Evolutionary conservation across 2,113 vertebrate species (phyloP).

Genomic region (Petrocephalus microphthalmus): DNA sequence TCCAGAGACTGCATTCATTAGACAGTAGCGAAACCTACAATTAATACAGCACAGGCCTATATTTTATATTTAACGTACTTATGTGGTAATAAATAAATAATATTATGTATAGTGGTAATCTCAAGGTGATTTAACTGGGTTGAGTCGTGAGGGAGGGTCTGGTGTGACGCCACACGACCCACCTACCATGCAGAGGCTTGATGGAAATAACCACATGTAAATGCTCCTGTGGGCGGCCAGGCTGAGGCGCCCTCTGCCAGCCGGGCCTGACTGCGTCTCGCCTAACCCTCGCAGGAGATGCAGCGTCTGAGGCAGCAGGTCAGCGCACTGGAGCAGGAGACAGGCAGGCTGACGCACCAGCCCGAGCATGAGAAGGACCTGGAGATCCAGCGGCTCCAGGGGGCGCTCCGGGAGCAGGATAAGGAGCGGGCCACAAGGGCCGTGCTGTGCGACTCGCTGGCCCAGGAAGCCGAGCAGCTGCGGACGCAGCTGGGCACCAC

Average conservation of each 20-base stretch:
- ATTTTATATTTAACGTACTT: background rate
- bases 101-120: background rate
- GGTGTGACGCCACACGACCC: background rate
- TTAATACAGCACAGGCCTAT: background rate
- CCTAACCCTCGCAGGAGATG: constrained; percentile 62
- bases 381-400: constrained; percentile 64
- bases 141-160: background rate
- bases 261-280: background rate
- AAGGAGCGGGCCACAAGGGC: constrained; percentile 65
- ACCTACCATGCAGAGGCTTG: constrained; percentile 10
- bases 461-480: constrained; percentile 73
- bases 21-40: background rate
- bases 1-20: background rate
- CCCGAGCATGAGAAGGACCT: constrained; percentile 65
- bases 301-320: constrained; percentile 61
- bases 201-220: constrained; percentile 39
- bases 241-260: constrained; percentile 22
- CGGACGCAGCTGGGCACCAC: constrained; percentile 71
- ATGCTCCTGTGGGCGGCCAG: background rate
- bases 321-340: constrained; percentile 66
- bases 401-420: constrained; percentile 63
- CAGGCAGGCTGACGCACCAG: constrained; percentile 53
- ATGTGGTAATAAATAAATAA: background rate
- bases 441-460: constrained; percentile 74
- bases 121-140: background rate